Evolutionary conservation across 2,888 invertebrate species (phyloP).

Genomic region (Colostygia pectinataria): DNA sequence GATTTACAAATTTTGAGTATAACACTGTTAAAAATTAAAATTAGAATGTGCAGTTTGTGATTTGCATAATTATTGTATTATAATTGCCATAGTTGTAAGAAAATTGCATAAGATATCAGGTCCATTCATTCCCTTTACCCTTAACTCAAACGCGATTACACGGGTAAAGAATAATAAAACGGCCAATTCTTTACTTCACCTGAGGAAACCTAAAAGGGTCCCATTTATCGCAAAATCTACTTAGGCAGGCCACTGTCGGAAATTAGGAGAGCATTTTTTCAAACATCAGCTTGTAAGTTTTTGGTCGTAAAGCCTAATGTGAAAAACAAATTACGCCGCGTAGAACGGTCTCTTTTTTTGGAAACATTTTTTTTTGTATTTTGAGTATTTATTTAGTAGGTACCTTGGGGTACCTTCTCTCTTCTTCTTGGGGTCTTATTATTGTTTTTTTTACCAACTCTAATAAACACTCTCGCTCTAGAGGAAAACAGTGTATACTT

Average conservation of each 20-base stretch:
- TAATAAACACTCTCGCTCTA: too few species aligned
- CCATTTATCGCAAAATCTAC: slow-evolving; percentile 57
- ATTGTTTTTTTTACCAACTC: too few species aligned
- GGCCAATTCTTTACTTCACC: slow-evolving; percentile 68
- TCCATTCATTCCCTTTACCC: slow-evolving; percentile 26
- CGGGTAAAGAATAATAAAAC: slow-evolving; percentile 70
- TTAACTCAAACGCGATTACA: slow-evolving; percentile 61
- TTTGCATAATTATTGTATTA: too few species aligned
- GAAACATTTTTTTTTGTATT: too few species aligned
- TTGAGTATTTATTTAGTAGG: too few species aligned
- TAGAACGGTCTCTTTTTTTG: too few species aligned
- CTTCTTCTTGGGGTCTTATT: too few species aligned
- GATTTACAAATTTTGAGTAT: too few species aligned
- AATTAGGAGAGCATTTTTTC: slow-evolving; percentile 33
- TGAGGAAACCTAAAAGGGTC: slow-evolving; percentile 44
- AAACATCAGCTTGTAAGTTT: slow-evolving; percentile 4
- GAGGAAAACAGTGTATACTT: too few species aligned
- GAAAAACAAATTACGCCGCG: neutral
- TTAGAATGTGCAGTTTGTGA: too few species aligned
- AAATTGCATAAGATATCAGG: neutral
- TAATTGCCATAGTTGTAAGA: too few species aligned
- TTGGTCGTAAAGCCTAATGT: neutral
- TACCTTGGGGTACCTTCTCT: too few species aligned
- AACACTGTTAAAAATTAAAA: neutral
- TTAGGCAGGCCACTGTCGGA: slow-evolving; percentile 39